Evolutionary conservation across 2,113 vertebrate genomes (phyloP), one percentile per base, ranked within the genome.

Genomic region (Oreochromis spilurus): DNA sequence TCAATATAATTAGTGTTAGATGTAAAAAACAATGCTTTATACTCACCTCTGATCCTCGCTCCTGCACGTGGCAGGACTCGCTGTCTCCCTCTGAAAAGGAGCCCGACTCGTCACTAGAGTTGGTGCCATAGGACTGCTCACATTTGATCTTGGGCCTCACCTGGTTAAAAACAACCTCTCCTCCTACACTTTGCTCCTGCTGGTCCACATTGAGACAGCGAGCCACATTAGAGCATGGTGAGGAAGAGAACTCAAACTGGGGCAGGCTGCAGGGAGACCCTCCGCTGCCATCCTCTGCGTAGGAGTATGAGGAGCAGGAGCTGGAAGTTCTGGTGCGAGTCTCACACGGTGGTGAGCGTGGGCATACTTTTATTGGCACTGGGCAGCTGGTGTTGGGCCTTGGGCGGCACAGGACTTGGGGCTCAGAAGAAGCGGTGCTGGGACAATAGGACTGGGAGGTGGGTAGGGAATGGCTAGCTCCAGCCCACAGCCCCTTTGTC

Each of bases 81-180:
- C 98, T 99, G 97, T 99, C 99, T 95, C 97, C 99, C 97, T 99
- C 99, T 81, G 99, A 99, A 95, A 99, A 99, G 54, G 99, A 99
- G 93, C 98, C 98, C 6, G 98, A 99, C 93, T 99, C 99, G 79
- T 99, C 99, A 84, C 99, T 99, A 92, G 99, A 99, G 97, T 99
- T 99, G 97, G 97, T 99, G 97, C 97, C 98, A 26, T 99, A 99
- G 75, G 98, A 98, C 97, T 98, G 98, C 97, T 99, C 99, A 94
- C 98, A 99, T 97, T 99, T 99, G 96, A 99, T 99, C 94, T 98
- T 98, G 96, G 98, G 97, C 87, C 97, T 97, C 91, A 96, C 97
- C 9, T 97, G 97, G 95, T 93, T 97, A 89, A 97, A 99, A 92
- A 98, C 94, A 79, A 96, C 94, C 16, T 99, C 98, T 80, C 96